A percentile compares a stretch with the other conserved stretches of the same genome.
These are phyloP conservation scores for Unio delphinus DNA, from an alignment of 2,888 invertebrate species.

Conservation along the genomic window DNA sequence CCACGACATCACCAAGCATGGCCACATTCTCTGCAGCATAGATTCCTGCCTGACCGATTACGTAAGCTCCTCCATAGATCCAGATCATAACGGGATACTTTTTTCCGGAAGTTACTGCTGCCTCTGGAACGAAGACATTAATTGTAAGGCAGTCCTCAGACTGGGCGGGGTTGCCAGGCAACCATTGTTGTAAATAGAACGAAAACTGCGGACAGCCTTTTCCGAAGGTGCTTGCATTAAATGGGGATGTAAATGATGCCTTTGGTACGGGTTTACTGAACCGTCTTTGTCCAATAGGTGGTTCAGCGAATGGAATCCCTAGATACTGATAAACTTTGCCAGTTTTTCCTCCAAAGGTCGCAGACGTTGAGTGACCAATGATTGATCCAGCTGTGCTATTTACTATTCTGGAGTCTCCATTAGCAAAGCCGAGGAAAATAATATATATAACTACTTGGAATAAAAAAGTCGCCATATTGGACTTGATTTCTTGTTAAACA, in stretches of 20 bases:
- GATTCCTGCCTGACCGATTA: constrained; percentile 37
- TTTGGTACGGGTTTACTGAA: constrained; percentile 35
- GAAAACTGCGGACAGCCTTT: constrained; percentile 38
- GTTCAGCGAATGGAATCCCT: constrained; percentile 49
- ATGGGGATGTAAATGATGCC: constrained; percentile 10
- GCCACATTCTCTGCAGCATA: constrained; percentile 42
- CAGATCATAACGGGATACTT: constrained; percentile 37
- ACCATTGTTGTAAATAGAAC: constrained; percentile 27
- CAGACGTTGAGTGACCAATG: no score
- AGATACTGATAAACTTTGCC: constrained; percentile 27
- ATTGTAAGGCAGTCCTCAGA: constrained; percentile 50
- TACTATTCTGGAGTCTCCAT: no score
- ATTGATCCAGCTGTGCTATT: no score
- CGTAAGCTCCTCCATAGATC: constrained; percentile 43
- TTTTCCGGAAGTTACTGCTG: neutral
- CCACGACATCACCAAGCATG: constrained; percentile 29
- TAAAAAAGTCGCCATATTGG: no score
- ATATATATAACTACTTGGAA: no score
- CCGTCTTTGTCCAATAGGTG: constrained; percentile 38
- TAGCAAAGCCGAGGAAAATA: no score
- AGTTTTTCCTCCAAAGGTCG: constrained; percentile 15
- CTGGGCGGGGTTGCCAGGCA: constrained; percentile 31
- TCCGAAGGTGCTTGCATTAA: constrained; percentile 30
- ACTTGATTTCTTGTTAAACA: no score
- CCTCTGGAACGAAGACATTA: constrained; percentile 44